phyloP scores from a whole-genome alignment of 2,113 vertebrate species.

The Irena cyanogastra region DNA sequence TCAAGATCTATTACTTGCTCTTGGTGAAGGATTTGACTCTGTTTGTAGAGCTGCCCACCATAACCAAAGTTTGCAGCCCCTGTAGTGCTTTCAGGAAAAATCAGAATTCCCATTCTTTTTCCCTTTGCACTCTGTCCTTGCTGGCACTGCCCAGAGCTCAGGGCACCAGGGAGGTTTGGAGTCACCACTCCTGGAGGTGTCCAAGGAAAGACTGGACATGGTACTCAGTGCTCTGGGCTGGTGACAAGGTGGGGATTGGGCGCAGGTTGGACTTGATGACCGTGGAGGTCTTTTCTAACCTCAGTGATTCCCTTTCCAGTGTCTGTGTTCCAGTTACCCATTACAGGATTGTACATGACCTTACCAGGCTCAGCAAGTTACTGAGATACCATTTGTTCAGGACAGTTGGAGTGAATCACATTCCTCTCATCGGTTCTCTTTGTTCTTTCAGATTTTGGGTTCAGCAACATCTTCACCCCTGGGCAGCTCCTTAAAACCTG shows the following conservation, averaged over 20 bases:
- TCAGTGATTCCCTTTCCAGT: neutral
- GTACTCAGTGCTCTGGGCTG: neutral
- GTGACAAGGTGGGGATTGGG: neutral
- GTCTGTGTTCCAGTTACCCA: neutral
- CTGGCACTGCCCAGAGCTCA: neutral
- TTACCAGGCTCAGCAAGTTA: neutral
- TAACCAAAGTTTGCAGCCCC: neutral
- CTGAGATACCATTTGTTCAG: neutral
- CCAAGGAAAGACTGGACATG: accelerated
- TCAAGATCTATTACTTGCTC: neutral
- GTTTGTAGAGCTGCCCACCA: neutral
- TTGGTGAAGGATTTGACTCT: neutral
- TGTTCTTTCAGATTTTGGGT: conserved; percentile 86
- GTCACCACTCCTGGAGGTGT: neutral
- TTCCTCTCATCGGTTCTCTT: neutral
- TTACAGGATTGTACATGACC: accelerated
- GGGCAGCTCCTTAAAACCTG: conserved; percentile 97
- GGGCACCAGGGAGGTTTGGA: neutral
- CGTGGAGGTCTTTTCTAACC: neutral
- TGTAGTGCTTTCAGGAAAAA: neutral
- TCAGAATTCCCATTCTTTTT: neutral
- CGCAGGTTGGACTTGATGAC: neutral
- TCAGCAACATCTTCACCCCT: conserved; percentile 95
- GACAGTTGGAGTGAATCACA: neutral
- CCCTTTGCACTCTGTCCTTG: neutral